Evolutionary conservation across 2,113 vertebrate genomes (phyloP).

Genomic region (Sciurus niger): DNA sequence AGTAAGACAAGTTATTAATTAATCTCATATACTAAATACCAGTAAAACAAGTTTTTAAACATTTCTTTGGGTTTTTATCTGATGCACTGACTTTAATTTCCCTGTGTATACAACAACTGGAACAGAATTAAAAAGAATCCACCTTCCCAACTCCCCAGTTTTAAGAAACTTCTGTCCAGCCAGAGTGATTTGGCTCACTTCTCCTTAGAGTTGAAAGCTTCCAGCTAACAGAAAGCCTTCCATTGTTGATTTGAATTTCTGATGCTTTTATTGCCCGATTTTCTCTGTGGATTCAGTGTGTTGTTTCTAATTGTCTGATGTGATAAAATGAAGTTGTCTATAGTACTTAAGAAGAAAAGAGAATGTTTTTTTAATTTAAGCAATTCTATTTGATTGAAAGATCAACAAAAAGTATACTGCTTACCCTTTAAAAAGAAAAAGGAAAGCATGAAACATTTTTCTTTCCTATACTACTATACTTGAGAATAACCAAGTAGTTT

Average conservation of each 20-base stretch:
- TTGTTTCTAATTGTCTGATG: slow-evolving; percentile 65
- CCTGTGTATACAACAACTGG: slow-evolving; percentile 71
- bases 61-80: slow-evolving; percentile 83
- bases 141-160: slow-evolving; percentile 39
- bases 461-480: background rate
- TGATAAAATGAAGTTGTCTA: slow-evolving; percentile 54
- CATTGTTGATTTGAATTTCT: slow-evolving; percentile 60
- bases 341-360: slow-evolving; percentile 73
- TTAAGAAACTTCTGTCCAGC: slow-evolving; percentile 60
- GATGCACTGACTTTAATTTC: slow-evolving; percentile 74
- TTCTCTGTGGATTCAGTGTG: slow-evolving; percentile 68
- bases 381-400: slow-evolving; percentile 68
- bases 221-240: slow-evolving; percentile 47
- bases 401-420: background rate
- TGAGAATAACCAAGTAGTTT: background rate
- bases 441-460: background rate
- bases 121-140: slow-evolving; percentile 77
- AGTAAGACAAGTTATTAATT: slow-evolving; percentile 89
- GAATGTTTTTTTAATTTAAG: slow-evolving; percentile 61
- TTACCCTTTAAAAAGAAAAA: background rate
- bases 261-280: slow-evolving; percentile 55
- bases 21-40: slow-evolving; percentile 87
- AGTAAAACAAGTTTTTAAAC: slow-evolving; percentile 87
- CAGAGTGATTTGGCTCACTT: slow-evolving; percentile 31
- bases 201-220: slow-evolving; percentile 49